phyloP scores from a whole-genome alignment of 2,113 vertebrate genomes.

The Excalfactoria chinensis region DNA sequence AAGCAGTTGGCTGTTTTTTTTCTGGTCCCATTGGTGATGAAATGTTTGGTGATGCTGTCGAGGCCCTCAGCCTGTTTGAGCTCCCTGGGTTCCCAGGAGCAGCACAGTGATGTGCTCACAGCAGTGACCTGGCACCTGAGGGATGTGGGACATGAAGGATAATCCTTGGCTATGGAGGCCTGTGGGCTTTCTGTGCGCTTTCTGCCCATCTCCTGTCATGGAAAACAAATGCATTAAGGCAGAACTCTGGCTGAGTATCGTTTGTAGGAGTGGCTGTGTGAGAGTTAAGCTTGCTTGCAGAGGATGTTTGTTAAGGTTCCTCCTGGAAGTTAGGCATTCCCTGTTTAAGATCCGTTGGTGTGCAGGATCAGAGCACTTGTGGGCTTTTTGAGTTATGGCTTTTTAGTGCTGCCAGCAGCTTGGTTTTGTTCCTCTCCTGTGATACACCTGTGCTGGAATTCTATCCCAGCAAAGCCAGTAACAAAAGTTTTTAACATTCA shows the following conservation, averaged over 20 bases:
- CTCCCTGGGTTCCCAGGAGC: not conserved
- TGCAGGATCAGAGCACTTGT: not conserved
- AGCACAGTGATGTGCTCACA: not conserved
- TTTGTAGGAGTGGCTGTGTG: not conserved
- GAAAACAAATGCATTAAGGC: not conserved
- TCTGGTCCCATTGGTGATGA: not conserved
- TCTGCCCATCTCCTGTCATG: not conserved
- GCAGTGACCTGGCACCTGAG: not conserved
- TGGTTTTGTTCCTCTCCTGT: not conserved
- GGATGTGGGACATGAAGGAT: not conserved
- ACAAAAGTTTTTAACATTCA: constrained; percentile 22
- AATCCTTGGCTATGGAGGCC: not conserved
- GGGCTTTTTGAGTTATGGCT: not conserved
- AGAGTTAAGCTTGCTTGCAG: not conserved
- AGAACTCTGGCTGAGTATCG: not conserved
- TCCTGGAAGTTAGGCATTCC: not conserved
- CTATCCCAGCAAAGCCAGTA: not conserved
- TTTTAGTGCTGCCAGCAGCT: not conserved
- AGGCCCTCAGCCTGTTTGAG: not conserved
- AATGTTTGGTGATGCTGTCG: not conserved
- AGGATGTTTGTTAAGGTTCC: not conserved
- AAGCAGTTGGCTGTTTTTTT: not conserved
- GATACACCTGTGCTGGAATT: not conserved
- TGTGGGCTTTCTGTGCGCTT: not conserved
- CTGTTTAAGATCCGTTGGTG: not conserved